phyloP scores from a whole-genome alignment of 2,888 invertebrate species.

The Syritta pipiens region DNA sequence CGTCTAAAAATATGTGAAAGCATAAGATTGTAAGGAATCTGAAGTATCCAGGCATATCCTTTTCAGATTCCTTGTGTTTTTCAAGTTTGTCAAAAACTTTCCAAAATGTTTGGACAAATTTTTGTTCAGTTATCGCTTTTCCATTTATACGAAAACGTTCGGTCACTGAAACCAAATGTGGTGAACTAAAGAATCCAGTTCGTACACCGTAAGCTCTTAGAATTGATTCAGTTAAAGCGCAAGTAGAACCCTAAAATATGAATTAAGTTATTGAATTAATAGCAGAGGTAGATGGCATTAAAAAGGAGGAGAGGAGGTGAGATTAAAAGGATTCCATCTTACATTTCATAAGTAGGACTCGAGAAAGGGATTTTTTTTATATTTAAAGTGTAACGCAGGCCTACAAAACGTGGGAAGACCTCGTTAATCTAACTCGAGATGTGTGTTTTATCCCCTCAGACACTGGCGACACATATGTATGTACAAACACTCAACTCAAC shows the following conservation, averaged over 20 bases:
- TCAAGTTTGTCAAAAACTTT: conserved; percentile 85
- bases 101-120: conserved; percentile 91
- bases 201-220: conserved; percentile 89
- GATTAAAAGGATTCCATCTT: too few species aligned
- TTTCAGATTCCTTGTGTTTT: conserved; percentile 80
- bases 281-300: too few species aligned
- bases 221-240: conserved; percentile 94
- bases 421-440: too few species aligned
- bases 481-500: too few species aligned
- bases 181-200: conserved; percentile 98
- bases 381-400: too few species aligned
- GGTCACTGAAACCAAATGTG: conserved; percentile 94
- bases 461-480: not conserved
- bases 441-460: too few species aligned
- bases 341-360: too few species aligned
- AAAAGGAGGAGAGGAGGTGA: too few species aligned
- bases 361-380: too few species aligned
- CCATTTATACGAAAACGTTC: conserved; percentile 96
- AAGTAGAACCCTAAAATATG: conserved; percentile 88
- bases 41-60: conserved; percentile 96
- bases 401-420: too few species aligned
- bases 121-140: conserved; percentile 84
- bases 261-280: too few species aligned
- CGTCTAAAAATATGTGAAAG: conserved; percentile 90
- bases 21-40: conserved; percentile 95